Evolutionary conservation across 2,113 vertebrate species (phyloP), one percentile per base, ranked within the genome.

Genomic region (Lepisosteus oculatus): DNA sequence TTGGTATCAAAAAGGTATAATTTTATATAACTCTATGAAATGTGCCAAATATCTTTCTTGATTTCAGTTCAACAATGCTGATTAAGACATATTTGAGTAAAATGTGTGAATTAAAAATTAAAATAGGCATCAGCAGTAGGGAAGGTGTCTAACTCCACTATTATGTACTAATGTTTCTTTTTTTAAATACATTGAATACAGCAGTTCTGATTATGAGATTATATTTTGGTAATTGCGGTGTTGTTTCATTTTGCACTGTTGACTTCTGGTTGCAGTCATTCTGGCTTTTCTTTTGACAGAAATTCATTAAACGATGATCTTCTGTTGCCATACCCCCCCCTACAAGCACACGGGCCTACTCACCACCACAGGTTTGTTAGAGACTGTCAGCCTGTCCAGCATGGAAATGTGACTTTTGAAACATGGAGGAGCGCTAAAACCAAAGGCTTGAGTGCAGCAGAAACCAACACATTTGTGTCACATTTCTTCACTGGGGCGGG

Each of bases 341-440:
- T 78, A 63, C 55, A 51, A 14, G 77, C 0, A 15, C 86, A 95
- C 5, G 94, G 94, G 2, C 88, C 94, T 0, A 78, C 76, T 43
- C 89, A 85, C 76, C 81, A 80, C 29, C 86, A 93, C 79, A 77
- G 93, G 12, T 59, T 86, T 0, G 77, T 94, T 72, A 79, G 95
- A 47, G 93, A 93, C 81, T 97, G 95, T 71, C 90, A 94, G 55
- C 70, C 81, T 42, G 0, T 80, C 68, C 1, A 9, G 6, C 81
- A 89, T 0, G 95, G 96, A 65, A 90, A 89, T 5, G 41, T 70
- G 14, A 94, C 95, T 0, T 86, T 98, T 3, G 93, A 97, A 78
- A 87, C 80, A 42, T 92, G 92, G 91, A 73, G 80, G 0, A 15
- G 87, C 43, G 73, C 77, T 65, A 75, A 42, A 42, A 68, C 65